Evolutionary conservation across 2,113 vertebrate species (phyloP), one percentile per base, ranked within the genome.

Genomic region (Cyanoramphus novaezelandiae): DNA sequence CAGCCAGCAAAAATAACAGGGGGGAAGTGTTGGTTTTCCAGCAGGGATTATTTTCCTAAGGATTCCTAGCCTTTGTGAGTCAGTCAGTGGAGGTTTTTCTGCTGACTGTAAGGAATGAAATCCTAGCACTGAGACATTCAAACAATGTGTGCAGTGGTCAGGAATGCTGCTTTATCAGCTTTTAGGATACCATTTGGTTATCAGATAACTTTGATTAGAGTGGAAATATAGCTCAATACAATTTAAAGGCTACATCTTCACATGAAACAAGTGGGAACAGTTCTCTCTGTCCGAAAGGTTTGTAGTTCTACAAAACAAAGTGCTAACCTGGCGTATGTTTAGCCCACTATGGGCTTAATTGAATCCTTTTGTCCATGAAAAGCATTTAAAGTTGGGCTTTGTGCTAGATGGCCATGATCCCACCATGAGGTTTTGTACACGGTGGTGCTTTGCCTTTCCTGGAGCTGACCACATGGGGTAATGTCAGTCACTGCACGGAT

Each of bases 21-120:
- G 86, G n/a, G 86, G 80, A 96, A 94, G 69, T 57, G 77, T n/a
- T 95, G 88, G 27, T 70, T 92, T 97, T 95, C 83, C 86, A 84
- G 91, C 64, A 52, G 1, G 4, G 55, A 68, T 86, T 95, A 28
- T 95, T 95, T 92, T 94, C 27, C 14, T 82, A 86, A 86, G 72
- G 80, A 75, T 95, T 97, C 86, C 65, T 93, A 29, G 49, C 55
- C 50, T 65, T 64, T 55, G 17, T 93, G 91, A 96, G 80, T 92
- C 94, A 93, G 72, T 91, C 94, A 93, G 72, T 91, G 77, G 62
- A 95, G 86, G 69, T 64, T 94, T 91, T 91, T 91, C 92, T 5
- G 18, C 75, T 91, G 87, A 87, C 70, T 93, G 44, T n/a, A 59
- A 90, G 69, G 75, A 82, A 50, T 50, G 78, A 91, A 95, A 91